These are phyloP conservation scores for Linnaemya tessellans DNA, from an alignment of 2,888 invertebrate genomes.

Conservation along the genomic window DNA sequence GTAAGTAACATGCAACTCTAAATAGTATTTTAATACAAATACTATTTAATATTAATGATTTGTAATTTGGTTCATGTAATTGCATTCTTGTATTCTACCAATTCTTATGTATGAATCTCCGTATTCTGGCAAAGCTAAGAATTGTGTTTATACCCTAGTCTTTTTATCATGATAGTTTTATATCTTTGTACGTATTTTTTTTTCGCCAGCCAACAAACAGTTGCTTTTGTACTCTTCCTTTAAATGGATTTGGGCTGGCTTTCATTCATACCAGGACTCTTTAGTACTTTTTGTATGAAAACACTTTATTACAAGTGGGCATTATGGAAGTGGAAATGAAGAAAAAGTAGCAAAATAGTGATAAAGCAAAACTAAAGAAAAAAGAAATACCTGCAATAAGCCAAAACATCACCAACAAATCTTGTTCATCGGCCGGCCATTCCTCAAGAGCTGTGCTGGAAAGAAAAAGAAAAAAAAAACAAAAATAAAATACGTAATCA, in stretches of 20 bases:
- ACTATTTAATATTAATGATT: too few relatives aligned
- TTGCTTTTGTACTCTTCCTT: constrained; percentile 15
- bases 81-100: neutral
- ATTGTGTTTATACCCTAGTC: neutral
- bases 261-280: constrained; percentile 14
- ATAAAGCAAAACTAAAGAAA: constrained; percentile 9
- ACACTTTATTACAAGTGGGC: constrained; percentile 67
- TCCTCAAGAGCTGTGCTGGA: neutral
- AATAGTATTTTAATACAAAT: too few relatives aligned
- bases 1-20: too few relatives aligned
- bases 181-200: constrained; percentile 18
- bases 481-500: neutral
- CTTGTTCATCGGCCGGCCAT: constrained; percentile 18
- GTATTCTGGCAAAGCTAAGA: neutral
- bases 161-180: constrained; percentile 24
- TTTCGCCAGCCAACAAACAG: neutral
- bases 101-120: neutral
- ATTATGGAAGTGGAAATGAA: constrained; percentile 26
- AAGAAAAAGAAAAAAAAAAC: neutral
- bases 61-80: too few relatives aligned
- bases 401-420: constrained; percentile 60
- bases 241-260: constrained; percentile 8
- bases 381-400: constrained; percentile 50
- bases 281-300: constrained; percentile 61
- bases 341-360: constrained; percentile 10